Conservation (phyloP, 2,113 vertebrate species). For the Podarcis muralis region DNA sequence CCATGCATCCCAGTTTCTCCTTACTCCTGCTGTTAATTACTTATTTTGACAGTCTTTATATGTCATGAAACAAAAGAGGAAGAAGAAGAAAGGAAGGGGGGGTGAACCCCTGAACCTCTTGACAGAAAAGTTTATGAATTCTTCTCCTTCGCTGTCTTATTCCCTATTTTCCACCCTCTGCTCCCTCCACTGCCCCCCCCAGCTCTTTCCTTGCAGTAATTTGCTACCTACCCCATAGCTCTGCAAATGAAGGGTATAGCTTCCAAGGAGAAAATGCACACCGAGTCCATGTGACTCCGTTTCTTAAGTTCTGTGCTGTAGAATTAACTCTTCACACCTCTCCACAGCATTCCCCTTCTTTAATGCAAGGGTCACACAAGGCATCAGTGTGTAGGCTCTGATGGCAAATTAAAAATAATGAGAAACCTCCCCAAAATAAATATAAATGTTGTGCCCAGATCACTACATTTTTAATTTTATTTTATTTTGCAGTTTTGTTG, state of each 20-base stretch:
- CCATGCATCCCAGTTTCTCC: conserved; percentile 9
- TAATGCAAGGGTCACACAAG: not conserved
- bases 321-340: conserved; percentile 27
- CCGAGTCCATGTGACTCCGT: not conserved
- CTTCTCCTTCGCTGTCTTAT: not conserved
- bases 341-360: not conserved
- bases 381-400: not conserved
- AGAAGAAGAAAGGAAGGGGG: not conserved
- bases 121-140: conserved; percentile 24
- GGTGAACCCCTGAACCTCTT: not conserved
- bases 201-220: not conserved
- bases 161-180: not conserved
- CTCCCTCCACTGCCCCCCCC: not conserved
- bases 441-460: not conserved
- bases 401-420: conserved; percentile 25
- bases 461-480: not conserved
- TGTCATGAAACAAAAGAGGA: conserved; percentile 23
- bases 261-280: not conserved
- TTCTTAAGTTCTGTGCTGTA: not conserved
- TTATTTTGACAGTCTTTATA: conserved; percentile 45
- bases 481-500: too few species aligned
- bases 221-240: not conserved
- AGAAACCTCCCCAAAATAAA: not conserved
- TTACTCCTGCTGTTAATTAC: conserved; percentile 32
- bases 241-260: not conserved